Conservation (phyloP, 2,113 vertebrate species). For the Vulpes ferrilata region DNA sequence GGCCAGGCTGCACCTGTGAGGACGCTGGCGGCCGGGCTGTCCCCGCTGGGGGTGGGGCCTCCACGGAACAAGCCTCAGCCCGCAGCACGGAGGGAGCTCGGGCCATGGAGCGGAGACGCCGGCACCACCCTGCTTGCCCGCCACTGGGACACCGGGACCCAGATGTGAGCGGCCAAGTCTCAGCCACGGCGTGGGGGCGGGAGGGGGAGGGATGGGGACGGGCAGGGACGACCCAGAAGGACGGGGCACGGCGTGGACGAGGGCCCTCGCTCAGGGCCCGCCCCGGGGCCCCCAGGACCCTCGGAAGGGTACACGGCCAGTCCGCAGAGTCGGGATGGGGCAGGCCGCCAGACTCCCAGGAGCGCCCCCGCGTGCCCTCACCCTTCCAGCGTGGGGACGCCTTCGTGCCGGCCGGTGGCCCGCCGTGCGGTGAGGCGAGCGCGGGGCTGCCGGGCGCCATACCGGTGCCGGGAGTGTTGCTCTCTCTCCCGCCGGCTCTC, state of each 20-base stretch:
- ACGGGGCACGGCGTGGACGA: neutral
- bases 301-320: neutral
- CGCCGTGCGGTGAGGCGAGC: slow-evolving; percentile 93
- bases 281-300: neutral
- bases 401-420: slow-evolving; percentile 94
- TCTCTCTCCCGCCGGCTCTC: slow-evolving; percentile 94
- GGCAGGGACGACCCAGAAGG: neutral
- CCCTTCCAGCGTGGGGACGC: slow-evolving; percentile 96
- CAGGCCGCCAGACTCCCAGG: neutral
- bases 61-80: neutral
- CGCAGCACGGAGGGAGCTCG: neutral
- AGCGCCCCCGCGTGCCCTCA: slow-evolving; percentile 79
- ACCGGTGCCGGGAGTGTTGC: slow-evolving; percentile 94
- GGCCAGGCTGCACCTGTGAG: neutral
- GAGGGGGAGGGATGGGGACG: neutral
- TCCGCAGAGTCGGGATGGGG: neutral
- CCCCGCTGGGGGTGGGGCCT: neutral
- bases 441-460: slow-evolving; percentile 93
- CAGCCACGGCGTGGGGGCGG: accelerated
- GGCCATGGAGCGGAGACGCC: neutral
- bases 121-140: neutral
- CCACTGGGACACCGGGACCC: neutral
- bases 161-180: neutral
- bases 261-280: no score
- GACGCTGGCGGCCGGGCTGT: neutral